Evolutionary conservation across 2,113 vertebrate genomes (phyloP).

Genomic region (Callaeas wilsoni): DNA sequence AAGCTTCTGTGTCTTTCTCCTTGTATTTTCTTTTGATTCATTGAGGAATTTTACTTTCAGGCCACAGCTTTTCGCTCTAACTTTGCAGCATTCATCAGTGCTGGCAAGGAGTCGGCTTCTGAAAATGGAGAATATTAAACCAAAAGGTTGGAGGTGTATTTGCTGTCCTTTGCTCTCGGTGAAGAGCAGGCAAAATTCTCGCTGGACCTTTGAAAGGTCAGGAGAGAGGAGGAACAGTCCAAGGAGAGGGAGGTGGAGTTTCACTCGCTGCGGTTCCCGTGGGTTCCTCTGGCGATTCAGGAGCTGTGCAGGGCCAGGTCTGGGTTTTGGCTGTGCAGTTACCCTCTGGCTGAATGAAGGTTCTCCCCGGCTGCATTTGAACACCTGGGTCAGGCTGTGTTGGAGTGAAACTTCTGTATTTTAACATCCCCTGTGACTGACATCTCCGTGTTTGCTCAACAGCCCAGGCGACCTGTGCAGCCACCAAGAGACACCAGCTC

Average conservation of each 20-base stretch:
- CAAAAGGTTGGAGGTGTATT: neutral
- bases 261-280: neutral
- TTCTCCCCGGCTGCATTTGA: neutral
- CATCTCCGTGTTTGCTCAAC: neutral
- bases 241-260: neutral
- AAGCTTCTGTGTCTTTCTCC: neutral
- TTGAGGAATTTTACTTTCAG: neutral
- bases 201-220: neutral
- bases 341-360: neutral
- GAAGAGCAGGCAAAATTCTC: neutral
- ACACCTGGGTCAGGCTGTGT: neutral
- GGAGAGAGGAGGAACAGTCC: neutral
- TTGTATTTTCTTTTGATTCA: neutral
- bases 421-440: neutral
- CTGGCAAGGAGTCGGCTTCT: neutral
- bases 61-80: neutral
- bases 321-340: neutral
- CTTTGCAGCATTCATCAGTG: accelerated
- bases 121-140: neutral
- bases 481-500: neutral
- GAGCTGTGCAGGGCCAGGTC: neutral
- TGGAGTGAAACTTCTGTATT: neutral
- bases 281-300: neutral
- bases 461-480: too few species aligned
- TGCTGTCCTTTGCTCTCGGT: neutral